phyloP scores from a whole-genome alignment of 2,113 vertebrate genomes.

The Sphaerodactylus townsendi region DNA sequence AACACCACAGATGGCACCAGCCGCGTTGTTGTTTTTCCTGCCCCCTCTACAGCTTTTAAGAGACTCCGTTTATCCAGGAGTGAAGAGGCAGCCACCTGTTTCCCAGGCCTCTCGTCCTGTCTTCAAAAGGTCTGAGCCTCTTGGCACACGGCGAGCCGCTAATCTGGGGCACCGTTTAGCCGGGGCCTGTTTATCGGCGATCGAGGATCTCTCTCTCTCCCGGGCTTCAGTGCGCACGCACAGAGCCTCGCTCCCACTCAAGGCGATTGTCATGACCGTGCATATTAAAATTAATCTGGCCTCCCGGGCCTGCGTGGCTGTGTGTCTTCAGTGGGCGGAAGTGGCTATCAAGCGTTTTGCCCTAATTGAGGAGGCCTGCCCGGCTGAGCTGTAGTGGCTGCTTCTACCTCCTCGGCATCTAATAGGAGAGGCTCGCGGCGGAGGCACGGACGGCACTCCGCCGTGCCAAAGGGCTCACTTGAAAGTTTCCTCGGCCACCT shows the following conservation, averaged over 20 bases:
- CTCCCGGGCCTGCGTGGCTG: conserved; percentile 69
- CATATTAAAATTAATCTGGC: conserved; percentile 86
- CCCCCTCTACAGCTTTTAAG: conserved; percentile 44
- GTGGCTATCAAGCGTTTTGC: conserved; percentile 76
- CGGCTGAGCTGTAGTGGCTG: conserved; percentile 78
- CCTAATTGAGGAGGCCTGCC: conserved; percentile 81
- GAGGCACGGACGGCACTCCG: conserved; percentile 72
- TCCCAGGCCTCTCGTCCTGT: conserved; percentile 66
- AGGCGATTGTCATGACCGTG: conserved; percentile 75
- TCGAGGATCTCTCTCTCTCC: conserved; percentile 39
- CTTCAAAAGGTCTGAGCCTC: conserved; percentile 66
- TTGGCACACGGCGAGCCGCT: conserved; percentile 72
- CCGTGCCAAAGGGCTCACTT: conserved; percentile 75
- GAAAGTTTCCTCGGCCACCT: conserved; percentile 75
- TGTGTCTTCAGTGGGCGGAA: conserved; percentile 73
- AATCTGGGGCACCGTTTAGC: conserved; percentile 66
- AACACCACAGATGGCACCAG: conserved; percentile 42
- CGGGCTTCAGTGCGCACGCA: no score
- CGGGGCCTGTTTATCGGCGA: conserved; percentile 54
- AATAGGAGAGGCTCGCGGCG: conserved; percentile 79
- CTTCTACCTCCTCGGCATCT: conserved; percentile 75
- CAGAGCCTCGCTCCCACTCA: conserved; percentile 56
- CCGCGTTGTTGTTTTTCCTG: not conserved
- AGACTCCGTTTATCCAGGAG: conserved; percentile 64
- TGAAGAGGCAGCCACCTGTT: conserved; percentile 78